Conservation (phyloP, 2,113 vertebrate genomes). For the Thinocorus orbignyianus region DNA sequence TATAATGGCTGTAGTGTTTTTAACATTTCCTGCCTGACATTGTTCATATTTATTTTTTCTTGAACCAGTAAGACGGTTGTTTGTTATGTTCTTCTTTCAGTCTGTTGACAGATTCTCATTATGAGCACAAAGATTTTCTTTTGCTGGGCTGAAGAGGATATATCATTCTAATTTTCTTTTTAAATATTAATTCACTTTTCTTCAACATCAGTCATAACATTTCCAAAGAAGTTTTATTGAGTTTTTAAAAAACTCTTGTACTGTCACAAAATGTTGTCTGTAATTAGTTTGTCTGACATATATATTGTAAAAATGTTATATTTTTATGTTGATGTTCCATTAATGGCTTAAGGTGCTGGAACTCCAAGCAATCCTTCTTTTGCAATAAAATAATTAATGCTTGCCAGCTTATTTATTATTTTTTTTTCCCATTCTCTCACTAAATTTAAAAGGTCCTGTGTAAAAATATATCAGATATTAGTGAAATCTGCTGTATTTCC, state of each 20-base stretch:
- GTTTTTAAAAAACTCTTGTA: not conserved
- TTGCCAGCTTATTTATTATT: not conserved
- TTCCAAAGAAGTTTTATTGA: not conserved
- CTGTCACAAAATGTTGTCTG: not conserved
- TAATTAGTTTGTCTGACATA: not conserved
- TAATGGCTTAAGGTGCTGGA: not conserved
- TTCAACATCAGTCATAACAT: not conserved
- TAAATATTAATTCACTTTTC: not conserved
- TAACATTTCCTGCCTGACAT: not conserved
- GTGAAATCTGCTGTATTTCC: not conserved
- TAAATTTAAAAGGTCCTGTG: not conserved
- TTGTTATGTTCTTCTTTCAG: fast-evolving
- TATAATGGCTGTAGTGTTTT: not conserved
- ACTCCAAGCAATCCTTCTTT: not conserved
- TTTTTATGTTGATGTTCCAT: not conserved
- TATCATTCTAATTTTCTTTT: not conserved
- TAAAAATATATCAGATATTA: not conserved
- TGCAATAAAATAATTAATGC: not conserved
- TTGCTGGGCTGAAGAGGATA: not conserved
- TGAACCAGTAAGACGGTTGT: not conserved
- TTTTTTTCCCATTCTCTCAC: not conserved
- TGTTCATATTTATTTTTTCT: not conserved
- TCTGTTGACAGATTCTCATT: not conserved
- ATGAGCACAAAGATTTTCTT: not conserved
- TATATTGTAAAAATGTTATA: not conserved